phyloP scores from a whole-genome alignment of 53 echinoderm and acorn worm species.

The Astropecten irregularis region DNA sequence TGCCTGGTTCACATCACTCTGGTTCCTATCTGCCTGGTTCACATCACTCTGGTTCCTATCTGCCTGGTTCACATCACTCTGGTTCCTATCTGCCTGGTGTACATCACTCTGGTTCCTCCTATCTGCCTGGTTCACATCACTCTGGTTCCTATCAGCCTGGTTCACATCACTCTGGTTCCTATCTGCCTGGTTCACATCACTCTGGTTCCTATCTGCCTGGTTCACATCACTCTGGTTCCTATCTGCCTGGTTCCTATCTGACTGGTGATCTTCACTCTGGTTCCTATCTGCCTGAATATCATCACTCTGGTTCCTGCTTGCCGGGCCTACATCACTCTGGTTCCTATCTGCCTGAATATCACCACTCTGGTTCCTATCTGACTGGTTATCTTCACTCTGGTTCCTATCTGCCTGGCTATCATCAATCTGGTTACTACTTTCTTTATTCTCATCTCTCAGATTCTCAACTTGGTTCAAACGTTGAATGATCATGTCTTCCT shows the following conservation, averaged over 20 bases:
- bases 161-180: background rate
- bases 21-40: background rate
- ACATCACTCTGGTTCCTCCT: background rate
- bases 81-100: background rate
- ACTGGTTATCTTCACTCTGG: background rate
- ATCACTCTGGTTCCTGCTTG: no score
- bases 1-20: background rate
- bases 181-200: background rate
- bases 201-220: background rate
- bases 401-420: background rate
- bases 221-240: background rate
- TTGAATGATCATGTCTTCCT: background rate
- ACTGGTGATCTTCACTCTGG: background rate
- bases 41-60: background rate
- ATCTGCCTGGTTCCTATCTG: background rate
- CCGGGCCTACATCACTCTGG: no score
- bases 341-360: background rate
- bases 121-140: slow-evolving; percentile 3
- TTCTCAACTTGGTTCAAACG: background rate
- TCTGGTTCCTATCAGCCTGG: background rate
- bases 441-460: background rate
- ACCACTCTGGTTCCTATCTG: background rate
- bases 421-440: background rate
- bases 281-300: background rate
- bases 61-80: background rate